Conservation (phyloP, 2,888 invertebrate genomes). For the Rambutsinella grinnellia region DNA sequence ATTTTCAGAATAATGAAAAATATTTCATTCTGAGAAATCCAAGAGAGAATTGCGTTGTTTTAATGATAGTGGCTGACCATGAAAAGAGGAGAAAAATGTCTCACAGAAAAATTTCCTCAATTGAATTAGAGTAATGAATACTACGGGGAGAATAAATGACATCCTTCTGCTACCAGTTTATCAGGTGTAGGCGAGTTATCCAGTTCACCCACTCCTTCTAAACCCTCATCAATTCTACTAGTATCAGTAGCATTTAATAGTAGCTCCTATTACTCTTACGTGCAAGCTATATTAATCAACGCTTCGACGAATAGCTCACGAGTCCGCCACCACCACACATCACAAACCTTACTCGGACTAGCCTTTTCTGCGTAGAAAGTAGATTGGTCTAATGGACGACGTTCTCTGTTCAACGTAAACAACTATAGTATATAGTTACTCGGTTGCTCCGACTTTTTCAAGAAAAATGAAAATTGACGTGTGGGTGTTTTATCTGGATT, state of each 20-base stretch:
- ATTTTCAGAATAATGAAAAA: no score
- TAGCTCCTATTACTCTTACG: neutral
- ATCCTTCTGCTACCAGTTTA: neutral
- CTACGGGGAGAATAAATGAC: neutral
- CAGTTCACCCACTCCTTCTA: slow-evolving; percentile 38
- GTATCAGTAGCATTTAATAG: neutral
- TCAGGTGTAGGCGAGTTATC: slow-evolving; percentile 41
- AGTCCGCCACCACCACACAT: neutral
- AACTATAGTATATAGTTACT: no score
- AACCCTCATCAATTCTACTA: neutral
- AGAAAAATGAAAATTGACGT: slow-evolving; percentile 22
- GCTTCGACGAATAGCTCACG: neutral
- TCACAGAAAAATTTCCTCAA: neutral
- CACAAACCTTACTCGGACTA: neutral
- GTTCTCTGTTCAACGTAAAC: no score
- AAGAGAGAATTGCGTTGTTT: no score
- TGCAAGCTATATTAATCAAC: neutral
- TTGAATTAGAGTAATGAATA: slow-evolving; percentile 1
- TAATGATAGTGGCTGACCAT: neutral
- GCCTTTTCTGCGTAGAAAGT: neutral
- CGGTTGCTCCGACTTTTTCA: neutral
- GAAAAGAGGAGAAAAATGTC: neutral
- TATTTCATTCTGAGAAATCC: no score
- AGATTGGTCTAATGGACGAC: neutral
- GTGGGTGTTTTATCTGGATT: slow-evolving; percentile 35